Conservation (phyloP, 2,888 invertebrate genomes). For the Zhuqinia jingwanae region DNA sequence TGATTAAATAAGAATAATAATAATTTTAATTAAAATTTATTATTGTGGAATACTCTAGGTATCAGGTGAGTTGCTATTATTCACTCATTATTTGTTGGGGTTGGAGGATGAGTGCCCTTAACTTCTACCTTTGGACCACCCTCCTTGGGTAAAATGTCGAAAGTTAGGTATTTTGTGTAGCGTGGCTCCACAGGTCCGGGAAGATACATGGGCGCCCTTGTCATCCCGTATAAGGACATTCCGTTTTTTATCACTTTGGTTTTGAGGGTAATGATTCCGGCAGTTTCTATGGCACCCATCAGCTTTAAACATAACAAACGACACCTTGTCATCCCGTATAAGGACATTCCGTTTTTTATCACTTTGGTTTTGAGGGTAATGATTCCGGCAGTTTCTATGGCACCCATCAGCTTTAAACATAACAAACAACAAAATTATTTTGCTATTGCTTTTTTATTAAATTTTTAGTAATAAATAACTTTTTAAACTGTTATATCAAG, state of each 20-base stretch:
- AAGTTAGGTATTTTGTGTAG: slow-evolving; percentile 69
- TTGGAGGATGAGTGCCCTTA: slow-evolving; percentile 50
- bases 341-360: slow-evolving; percentile 70
- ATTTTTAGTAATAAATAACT: neutral
- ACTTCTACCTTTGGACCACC: slow-evolving; percentile 63
- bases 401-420: slow-evolving; percentile 71
- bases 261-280: slow-evolving; percentile 68
- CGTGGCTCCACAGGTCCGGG: slow-evolving; percentile 73
- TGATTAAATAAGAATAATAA: no score
- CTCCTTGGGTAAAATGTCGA: slow-evolving; percentile 69
- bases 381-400: slow-evolving; percentile 72
- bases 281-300: slow-evolving; percentile 74
- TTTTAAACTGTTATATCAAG: neutral
- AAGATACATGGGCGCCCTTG: slow-evolving; percentile 71
- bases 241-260: slow-evolving; percentile 72
- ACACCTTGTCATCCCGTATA: slow-evolving; percentile 62
- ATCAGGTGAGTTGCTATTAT: no score
- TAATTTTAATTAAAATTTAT: no score
- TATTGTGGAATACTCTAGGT: no score
- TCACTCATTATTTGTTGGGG: no score
- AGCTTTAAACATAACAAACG: slow-evolving; percentile 48
- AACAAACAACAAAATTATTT: no score
- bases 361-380: slow-evolving; percentile 66
- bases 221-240: slow-evolving; percentile 59
- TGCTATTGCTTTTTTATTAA: no score